Evolutionary conservation across 1,140 invertebrate species (phyloP).

Genomic region (Epicauta chinensis): DNA sequence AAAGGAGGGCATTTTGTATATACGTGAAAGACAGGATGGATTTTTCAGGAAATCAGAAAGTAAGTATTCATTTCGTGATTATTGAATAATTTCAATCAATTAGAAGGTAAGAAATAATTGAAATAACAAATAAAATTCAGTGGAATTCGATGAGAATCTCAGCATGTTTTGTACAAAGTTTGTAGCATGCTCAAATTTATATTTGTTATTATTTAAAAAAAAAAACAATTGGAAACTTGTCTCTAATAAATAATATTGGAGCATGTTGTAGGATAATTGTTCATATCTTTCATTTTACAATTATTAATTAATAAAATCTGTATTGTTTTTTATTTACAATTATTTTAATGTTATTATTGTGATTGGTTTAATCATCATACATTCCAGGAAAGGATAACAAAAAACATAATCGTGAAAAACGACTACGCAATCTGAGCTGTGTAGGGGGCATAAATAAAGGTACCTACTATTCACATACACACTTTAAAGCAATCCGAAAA

Average conservation of each 20-base stretch:
- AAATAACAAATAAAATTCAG: not conserved
- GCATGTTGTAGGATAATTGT: not conserved
- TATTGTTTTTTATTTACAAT: too few species aligned
- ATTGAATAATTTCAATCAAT: too few species aligned
- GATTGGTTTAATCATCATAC: constrained; percentile 15
- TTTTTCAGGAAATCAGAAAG: constrained; percentile 88
- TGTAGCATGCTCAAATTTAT: not conserved
- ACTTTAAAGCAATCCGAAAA: too few species aligned
- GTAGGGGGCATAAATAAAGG: constrained; percentile 63
- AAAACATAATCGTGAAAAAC: constrained; percentile 57
- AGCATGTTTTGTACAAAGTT: too few species aligned
- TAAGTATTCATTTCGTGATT: constrained; percentile 46
- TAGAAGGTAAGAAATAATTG: not conserved
- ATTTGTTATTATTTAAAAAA: constrained; percentile 1
- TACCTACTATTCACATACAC: constrained; percentile 39
- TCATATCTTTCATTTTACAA: not conserved
- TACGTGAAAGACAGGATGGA: constrained; percentile 83
- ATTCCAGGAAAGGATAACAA: constrained; percentile 57
- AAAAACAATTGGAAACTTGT: too few species aligned
- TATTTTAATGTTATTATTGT: too few species aligned
- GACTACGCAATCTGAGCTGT: constrained; percentile 60
- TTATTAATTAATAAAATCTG: not conserved
- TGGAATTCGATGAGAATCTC: not conserved
- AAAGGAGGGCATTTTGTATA: constrained; percentile 81
- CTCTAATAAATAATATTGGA: too few species aligned